Base-by-base conservation (phyloP, 92 coral and sea anemone genomes). In the Scolanthus callimorphus region DNA sequence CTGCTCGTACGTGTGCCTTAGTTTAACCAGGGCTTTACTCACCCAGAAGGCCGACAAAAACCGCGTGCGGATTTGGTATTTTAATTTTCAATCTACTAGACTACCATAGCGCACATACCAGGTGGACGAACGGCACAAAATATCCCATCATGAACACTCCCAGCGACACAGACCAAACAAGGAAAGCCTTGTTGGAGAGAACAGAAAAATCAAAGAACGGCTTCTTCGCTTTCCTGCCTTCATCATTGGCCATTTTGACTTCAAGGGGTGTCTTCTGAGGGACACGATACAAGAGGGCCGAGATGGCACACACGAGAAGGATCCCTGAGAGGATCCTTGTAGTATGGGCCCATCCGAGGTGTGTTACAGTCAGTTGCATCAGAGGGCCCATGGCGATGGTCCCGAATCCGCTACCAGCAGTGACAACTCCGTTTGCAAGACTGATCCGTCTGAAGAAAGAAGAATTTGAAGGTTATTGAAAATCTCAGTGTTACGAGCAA, bases 351-450 rank as follows among this genome's bases (percentile, higher is more conserved):
- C 95, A 91, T 1, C 97, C 97, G 1, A 79, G 60, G 44, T 65
- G 23, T 34, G 72, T 59, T 31, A 91, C 78, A n/a, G 73, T 59
- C 29, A 82, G 49, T 28, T 74, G 89, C 70, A 91, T 71, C 19
- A 91, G 70, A 28, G 95, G 97, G 8, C 97, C 97, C 65, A 91
- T 75, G 37, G 95, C 95, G 20, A 86, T 77, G 3, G 97, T 91
- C 17, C 97, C 97, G 27, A 91, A 56, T 27, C 97, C 97, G 81
- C 97, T 91, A 11, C 97, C 97, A 21, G 97, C 95, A 34, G 95
- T 88, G 0, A 85, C 97, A 29, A 91, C 67, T 12, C 97, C 97
- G 71, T 91, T 91, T 24, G 97, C 81, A 19, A 91, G 60, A 56
- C 95, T 72, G 47, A 91, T 74, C 31, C 90, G 92, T 49, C 97